Evolutionary conservation across 2,888 invertebrate genomes (phyloP).

Genomic region (Synanthedon andrenaeformis): DNA sequence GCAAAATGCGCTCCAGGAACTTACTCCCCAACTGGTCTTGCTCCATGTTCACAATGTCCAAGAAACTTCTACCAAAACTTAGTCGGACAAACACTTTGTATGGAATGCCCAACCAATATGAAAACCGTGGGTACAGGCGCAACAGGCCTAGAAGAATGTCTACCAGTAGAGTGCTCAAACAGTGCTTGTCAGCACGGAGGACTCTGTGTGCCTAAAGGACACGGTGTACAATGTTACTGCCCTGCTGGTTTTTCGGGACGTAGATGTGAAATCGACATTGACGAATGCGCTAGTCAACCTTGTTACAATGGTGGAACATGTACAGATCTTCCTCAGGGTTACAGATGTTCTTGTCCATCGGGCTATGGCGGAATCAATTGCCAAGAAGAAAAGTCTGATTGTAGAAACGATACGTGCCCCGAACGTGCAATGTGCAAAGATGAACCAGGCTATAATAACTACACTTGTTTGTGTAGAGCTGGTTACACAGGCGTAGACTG

Average conservation of each 20-base stretch:
- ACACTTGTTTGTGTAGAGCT: conserved; percentile 91
- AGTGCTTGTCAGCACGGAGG: conserved; percentile 93
- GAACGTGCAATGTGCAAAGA: conserved; percentile 98
- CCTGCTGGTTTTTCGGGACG: conserved; percentile 95
- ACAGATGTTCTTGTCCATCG: conserved; percentile 87
- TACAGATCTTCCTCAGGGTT: conserved; percentile 92
- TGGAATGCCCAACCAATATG: conserved; percentile 92
- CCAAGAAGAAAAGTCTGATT: conserved; percentile 92
- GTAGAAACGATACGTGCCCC: conserved; percentile 90
- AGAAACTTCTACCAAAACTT: conserved; percentile 91
- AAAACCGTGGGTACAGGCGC: conserved; percentile 86
- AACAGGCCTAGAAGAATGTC: conserved; percentile 86
- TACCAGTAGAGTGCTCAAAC: conserved; percentile 87
- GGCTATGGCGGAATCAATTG: conserved; percentile 95
- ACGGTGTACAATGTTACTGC: conserved; percentile 91
- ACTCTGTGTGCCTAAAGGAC: conserved; percentile 89
- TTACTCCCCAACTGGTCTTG: conserved; percentile 92
- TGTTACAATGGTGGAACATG: conserved; percentile 95
- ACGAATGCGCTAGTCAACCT: conserved; percentile 94
- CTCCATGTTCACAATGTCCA: conserved; percentile 94
- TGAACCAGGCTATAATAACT: conserved; percentile 88
- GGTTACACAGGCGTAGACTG: conserved; percentile 95
- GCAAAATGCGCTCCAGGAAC: conserved; percentile 90
- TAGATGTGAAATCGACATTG: conserved; percentile 93
- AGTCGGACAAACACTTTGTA: conserved; percentile 86